Percentiles rank a stretch among this genome's conserved stretches.
Conservation (phyloP, 2,888 invertebrate genomes). For the Sericinus montela region DNA sequence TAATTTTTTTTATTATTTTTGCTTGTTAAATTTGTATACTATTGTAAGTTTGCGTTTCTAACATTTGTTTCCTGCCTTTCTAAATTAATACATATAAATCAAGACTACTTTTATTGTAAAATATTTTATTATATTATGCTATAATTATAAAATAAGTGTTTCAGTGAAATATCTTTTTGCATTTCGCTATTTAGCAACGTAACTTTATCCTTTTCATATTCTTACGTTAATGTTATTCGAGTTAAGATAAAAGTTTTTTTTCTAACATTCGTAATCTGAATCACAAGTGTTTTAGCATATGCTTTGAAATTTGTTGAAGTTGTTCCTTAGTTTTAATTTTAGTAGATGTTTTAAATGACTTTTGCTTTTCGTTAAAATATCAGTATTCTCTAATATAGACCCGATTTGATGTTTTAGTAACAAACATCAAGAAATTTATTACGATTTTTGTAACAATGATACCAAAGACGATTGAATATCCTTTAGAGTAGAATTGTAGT, state of each 20-base stretch:
- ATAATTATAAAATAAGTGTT: conserved; percentile 1
- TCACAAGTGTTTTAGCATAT: conserved; percentile 27
- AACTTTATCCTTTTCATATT: neutral
- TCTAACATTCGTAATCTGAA: conserved; percentile 19
- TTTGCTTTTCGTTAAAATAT: conserved; percentile 57
- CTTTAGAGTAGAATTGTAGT: conserved; percentile 56
- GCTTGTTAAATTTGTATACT: too few species aligned
- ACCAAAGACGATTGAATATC: conserved; percentile 79
- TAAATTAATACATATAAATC: too few species aligned
- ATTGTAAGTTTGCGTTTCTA: too few species aligned
- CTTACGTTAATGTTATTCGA: conserved; percentile 3
- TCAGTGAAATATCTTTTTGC: conserved; percentile 8
- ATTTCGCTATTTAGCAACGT: conserved; percentile 7
- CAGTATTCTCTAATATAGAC: conserved; percentile 58
- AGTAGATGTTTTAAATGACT: conserved; percentile 67
- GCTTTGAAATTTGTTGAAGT: conserved; percentile 51
- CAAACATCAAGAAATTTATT: conserved; percentile 42
- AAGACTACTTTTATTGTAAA: neutral
- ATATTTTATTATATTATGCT: neutral
- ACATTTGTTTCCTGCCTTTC: too few species aligned
- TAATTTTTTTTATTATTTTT: too few species aligned
- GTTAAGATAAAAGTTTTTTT: conserved; percentile 5
- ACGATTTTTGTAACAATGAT: conserved; percentile 70
- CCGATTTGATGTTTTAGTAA: conserved; percentile 41
- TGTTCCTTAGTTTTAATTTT: conserved; percentile 63